Percentiles rank a stretch among this genome's conserved stretches.
Conservation (phyloP, 2,797 vertebrate species). For the Myotis planiceps region DNA sequence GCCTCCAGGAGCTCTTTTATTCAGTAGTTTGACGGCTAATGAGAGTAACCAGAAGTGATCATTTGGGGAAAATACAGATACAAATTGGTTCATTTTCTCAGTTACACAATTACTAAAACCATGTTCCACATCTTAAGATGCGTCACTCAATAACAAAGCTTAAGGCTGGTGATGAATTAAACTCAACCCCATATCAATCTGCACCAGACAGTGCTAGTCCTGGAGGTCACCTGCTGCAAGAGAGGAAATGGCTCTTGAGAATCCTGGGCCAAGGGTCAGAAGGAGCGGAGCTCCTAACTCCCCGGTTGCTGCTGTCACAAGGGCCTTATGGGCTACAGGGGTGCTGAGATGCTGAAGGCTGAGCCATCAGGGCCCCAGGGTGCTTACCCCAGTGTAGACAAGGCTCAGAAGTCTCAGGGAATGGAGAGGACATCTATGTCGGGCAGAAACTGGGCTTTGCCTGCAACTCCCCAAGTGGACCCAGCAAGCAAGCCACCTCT, state of each 20-base stretch:
- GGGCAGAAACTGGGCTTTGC: neutral
- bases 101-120: neutral
- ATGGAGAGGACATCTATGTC: neutral
- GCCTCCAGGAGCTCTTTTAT: neutral
- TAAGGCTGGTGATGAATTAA: neutral
- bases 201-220: neutral
- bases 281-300: neutral
- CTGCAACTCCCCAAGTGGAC: neutral
- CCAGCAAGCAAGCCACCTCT: neutral
- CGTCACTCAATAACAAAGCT: neutral
- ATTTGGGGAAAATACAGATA: neutral
- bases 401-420: neutral
- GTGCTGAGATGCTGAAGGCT: neutral
- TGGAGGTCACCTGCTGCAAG: neutral
- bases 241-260: neutral
- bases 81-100: neutral
- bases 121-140: neutral
- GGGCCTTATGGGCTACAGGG: neutral
- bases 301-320: neutral
- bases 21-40: neutral
- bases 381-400: neutral
- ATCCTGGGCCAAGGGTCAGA: neutral
- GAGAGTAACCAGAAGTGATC: neutral
- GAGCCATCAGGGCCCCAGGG: neutral
- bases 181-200: neutral